Percentiles rank a stretch among this genome's conserved stretches.
These are phyloP conservation scores for Benthosema pterotum DNA, from an alignment of 2,797 vertebrate species.

Conservation along the genomic window DNA sequence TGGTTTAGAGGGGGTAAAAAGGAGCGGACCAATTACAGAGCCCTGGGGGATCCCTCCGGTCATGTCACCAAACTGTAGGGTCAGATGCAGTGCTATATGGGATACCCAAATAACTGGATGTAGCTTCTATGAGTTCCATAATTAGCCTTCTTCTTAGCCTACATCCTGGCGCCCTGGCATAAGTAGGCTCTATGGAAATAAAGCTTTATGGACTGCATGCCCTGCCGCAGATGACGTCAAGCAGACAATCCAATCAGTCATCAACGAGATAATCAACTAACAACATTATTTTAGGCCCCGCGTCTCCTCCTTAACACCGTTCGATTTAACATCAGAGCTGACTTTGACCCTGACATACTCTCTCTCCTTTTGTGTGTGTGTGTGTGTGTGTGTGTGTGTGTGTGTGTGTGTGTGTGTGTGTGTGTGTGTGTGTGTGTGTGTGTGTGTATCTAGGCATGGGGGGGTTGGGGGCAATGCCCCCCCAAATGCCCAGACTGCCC, in stretches of 20 bases:
- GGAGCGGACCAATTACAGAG: too few species aligned
- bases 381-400: too few species aligned
- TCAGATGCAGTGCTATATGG: neutral
- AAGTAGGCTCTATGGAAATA: slow-evolving; percentile 1
- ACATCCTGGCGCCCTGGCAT: neutral
- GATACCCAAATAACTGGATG: neutral
- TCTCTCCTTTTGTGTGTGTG: too few species aligned
- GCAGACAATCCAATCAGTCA: slow-evolving; percentile 17
- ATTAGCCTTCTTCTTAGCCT: neutral
- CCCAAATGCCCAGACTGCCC: too few species aligned
- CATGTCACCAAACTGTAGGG: neutral
- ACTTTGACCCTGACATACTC: too few species aligned
- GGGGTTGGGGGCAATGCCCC: too few species aligned
- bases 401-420: too few species aligned
- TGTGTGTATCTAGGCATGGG: too few species aligned
- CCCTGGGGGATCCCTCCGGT: too few species aligned
- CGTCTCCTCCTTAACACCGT: slow-evolving; percentile 9
- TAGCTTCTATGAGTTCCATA: neutral
- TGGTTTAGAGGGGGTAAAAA: too few species aligned
- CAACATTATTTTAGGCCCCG: slow-evolving; percentile 19
- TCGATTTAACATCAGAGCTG: neutral
- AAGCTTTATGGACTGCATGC: neutral
- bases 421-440: too few species aligned
- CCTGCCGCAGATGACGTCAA: neutral
- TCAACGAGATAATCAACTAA: slow-evolving; percentile 19